Evolutionary conservation across 2,888 invertebrate species (phyloP).

Genomic region (Syrista parreyssii): DNA sequence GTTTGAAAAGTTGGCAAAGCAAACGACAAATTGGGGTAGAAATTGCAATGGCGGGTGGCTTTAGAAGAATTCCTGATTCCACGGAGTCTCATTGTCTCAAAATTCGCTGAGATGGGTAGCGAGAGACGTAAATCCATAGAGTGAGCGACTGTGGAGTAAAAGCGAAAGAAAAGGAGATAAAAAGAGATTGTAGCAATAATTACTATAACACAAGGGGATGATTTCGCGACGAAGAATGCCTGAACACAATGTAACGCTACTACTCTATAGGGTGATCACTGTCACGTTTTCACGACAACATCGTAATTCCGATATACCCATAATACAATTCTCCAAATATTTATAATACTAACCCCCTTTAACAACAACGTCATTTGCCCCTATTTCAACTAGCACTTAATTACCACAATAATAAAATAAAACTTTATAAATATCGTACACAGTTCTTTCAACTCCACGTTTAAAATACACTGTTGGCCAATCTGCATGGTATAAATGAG

Average conservation of each 20-base stretch:
- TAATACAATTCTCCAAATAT: background rate
- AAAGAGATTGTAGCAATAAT: conserved; percentile 41
- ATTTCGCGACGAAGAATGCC: conserved; percentile 39
- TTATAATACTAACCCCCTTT: background rate
- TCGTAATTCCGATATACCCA: background rate
- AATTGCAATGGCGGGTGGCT: conserved; percentile 21
- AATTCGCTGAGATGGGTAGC: conserved; percentile 46
- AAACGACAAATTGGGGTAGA: conserved; percentile 15
- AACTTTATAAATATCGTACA: background rate
- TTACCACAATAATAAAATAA: background rate
- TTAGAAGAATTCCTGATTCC: conserved; percentile 33
- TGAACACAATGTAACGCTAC: background rate
- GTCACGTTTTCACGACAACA: background rate
- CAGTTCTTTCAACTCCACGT: background rate
- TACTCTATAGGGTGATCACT: background rate
- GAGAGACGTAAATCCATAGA: conserved; percentile 19
- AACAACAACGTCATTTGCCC: background rate
- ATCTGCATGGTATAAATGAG: background rate
- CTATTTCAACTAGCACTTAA: background rate
- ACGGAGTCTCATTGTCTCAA: conserved; percentile 54
- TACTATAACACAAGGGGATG: conserved; percentile 44
- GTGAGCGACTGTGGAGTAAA: conserved; percentile 21
- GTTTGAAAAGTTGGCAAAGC: conserved; percentile 60
- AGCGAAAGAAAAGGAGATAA: background rate
- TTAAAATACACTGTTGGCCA: too few relatives aligned